Percentiles rank a stretch among this genome's conserved stretches.
Evolutionary conservation across 1,140 invertebrate genomes (phyloP).

Genomic region (Melitaea cinxia): DNA sequence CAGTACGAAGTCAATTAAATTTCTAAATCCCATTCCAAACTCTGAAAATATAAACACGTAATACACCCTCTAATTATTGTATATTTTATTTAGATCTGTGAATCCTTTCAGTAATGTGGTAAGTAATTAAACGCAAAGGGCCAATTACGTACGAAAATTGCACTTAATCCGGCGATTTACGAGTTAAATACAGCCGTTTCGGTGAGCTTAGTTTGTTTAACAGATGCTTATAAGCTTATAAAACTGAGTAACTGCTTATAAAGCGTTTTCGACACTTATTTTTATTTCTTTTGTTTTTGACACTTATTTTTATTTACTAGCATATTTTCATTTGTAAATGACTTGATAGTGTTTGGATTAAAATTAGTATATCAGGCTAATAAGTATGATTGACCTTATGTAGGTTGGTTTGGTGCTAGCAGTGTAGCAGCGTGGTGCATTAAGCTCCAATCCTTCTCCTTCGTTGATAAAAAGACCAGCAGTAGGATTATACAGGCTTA

Average conservation of each 20-base stretch:
- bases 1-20: no score
- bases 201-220: conserved; percentile 28
- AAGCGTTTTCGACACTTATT: neutral
- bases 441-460: no score
- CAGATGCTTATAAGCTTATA: conserved; percentile 25
- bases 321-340: no score
- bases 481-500: no score
- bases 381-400: no score
- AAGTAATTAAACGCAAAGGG: conserved; percentile 22
- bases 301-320: neutral
- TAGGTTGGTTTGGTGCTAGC: no score
- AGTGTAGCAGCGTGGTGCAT: no score
- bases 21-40: neutral
- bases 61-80: neutral
- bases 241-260: conserved; percentile 11
- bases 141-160: conserved; percentile 27
- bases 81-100: conserved; percentile 3
- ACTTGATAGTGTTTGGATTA: no score
- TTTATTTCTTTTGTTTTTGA: neutral
- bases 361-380: no score
- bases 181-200: conserved; percentile 27
- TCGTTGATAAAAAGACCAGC: no score
- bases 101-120: conserved; percentile 14
- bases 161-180: conserved; percentile 24
- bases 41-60: neutral